Conservation (phyloP, 92 coral and sea anemone genomes). For the Palythoa heliodiscus region DNA sequence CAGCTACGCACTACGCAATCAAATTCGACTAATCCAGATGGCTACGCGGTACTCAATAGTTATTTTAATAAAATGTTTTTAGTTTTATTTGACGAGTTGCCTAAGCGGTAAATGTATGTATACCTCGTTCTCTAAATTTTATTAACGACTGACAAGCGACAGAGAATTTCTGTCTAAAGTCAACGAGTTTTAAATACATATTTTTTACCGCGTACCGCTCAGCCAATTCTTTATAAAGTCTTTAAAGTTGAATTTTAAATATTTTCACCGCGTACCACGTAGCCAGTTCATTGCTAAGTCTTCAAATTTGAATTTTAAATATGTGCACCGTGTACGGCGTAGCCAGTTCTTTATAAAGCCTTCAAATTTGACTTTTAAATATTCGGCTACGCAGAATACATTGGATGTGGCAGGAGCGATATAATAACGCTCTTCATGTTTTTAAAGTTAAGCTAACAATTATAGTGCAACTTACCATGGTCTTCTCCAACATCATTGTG, state of each 20-base stretch:
- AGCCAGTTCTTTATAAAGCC: too few species aligned
- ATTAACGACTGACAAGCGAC: not conserved
- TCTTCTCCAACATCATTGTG: constrained; percentile 1
- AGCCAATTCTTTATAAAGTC: not conserved
- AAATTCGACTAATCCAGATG: too few species aligned
- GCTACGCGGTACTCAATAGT: too few species aligned
- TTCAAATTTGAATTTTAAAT: not conserved
- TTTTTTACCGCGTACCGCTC: not conserved
- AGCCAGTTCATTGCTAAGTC: not conserved
- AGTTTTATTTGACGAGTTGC: too few species aligned
- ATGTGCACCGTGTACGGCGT: not conserved
- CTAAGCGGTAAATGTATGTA: not conserved
- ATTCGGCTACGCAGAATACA: constrained; percentile 31
- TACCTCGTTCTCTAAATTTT: not conserved
- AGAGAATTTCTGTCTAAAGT: not conserved
- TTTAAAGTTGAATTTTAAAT: not conserved
- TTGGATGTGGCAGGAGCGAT: constrained; percentile 3
- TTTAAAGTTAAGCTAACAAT: not conserved
- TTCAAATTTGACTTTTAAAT: not conserved
- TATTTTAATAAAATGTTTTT: too few species aligned
- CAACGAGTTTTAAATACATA: not conserved
- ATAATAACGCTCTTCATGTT: not conserved
- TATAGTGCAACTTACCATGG: not conserved
- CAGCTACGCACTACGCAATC: not conserved
- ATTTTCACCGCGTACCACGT: not conserved